Base-by-base conservation (phyloP, 2,113 vertebrate genomes). In the Archilochus colubris region DNA sequence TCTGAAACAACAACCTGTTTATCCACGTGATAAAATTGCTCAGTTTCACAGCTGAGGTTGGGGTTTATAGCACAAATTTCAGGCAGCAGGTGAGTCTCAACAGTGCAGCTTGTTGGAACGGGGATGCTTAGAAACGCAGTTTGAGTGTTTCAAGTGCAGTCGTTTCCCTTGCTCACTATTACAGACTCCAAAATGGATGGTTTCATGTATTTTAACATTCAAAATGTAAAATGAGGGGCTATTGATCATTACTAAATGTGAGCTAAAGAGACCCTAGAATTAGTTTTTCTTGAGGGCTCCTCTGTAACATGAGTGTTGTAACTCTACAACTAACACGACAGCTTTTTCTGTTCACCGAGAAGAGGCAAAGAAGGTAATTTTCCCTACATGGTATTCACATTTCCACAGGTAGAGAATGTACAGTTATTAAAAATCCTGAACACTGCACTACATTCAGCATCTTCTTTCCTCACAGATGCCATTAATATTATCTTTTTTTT, bases 11-110 rank as follows among this genome's bases (percentile, higher is more conserved):
- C 57, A 58, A 51, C 61, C 31, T 78, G 22, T 88, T 95, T 86
- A 48, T 46, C 16, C 44, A 64, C 36, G 27, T 68, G 77, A 89
- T 64, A 59, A 76, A 92, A 86, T 53, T 54, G 19, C 51, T 89
- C 61, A 75, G 13, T 82, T 68, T 66, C 53, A 69, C 81, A 89
- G 30, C 74, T 67, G 94, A 82, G 74, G 40, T 61, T 44, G n/a
- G 24, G 23, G 6, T 61, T 95, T 88, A 50, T 27, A 50, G 7
- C 50, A 70, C 27, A 73, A 88, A 64, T 84, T 88, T 55, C 31
- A 88, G 73, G 27, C 30, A 51, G 43, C 64, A 87, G 30, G 21
- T 48, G 55, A 73, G 30, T 62, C 59, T 89, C 0, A 0, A 44
- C 30, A 88, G 54, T 22, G 27, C 23, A 53, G 44, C 31, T 95